Evolutionary conservation across 2,888 invertebrate species (phyloP), one percentile per base, ranked within the genome.

Genomic region (Ichneumoninae sp.): DNA sequence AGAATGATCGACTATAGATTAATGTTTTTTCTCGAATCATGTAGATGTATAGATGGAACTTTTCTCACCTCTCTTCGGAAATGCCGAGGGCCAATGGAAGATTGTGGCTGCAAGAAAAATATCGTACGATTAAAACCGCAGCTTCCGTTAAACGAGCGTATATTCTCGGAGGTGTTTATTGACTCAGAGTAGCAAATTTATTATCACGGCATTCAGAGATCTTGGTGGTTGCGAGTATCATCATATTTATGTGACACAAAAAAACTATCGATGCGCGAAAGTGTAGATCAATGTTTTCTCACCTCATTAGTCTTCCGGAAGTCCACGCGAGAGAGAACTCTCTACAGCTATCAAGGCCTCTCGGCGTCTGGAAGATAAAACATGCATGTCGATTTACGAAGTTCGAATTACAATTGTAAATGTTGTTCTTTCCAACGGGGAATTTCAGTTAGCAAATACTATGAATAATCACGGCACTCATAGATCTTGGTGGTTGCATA

Each of bases 121-220:
- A 47, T 22, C 16, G 30, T 26, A 65, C 8, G 40, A 40, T 40
- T 40, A 10, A 40, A 40, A 40, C 10, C 8, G 10, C 40, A 10
- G 10, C 69, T 5, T 60, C 8, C 33, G 52, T 47, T 22, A n/a
- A 5, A 4, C 22, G n/a, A 54, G 26, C 8, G 16, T 81, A 16
- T 47, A 10, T 30, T 33, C 40, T 52, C 30, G 22, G 30, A 16
- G 10, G 22, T 47, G 47, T 36, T 57, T 52, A 19, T 47, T 44
- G 0, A 36, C 50, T 85, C 86, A 88, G 82, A 80, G 70, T 88
- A 87, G 86, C 87, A 88, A 87, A 89, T 87, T 86, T 65, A 22
- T 85, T 87, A 87, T 89, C 94, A 90, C 83, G 89, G 81, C 84
- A 80, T 89, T 94, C 94, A 92, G 93, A 92, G 94, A 95, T 95